phyloP scores from a whole-genome alignment of 2,797 vertebrate genomes.

The Thamnophis elegans region DNA sequence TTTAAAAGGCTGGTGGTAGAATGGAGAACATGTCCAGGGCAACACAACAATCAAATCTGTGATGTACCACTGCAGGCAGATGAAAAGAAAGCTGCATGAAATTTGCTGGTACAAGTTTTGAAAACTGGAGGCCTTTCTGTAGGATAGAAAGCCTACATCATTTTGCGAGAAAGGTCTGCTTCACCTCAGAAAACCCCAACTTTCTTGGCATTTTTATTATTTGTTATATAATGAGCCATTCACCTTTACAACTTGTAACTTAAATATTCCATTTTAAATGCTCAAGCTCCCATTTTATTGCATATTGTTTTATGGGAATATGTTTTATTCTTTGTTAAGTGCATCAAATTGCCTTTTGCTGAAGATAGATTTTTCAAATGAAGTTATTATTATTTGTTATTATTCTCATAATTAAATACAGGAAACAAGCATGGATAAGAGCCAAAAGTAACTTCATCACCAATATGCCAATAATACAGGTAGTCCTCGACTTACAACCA shows the following conservation, averaged over 20 bases:
- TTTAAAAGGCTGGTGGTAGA: neutral
- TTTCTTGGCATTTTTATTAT: neutral
- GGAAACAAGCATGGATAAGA: neutral
- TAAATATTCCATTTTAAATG: neutral
- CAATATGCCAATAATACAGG: too few relatives aligned
- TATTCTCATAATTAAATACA: neutral
- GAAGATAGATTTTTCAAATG: neutral
- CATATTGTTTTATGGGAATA: neutral
- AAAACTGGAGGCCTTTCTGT: neutral
- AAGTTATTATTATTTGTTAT: neutral
- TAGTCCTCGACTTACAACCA: neutral
- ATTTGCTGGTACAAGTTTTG: neutral
- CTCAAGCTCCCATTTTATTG: neutral
- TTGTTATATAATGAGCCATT: neutral
- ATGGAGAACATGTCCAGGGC: neutral
- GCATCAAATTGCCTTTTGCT: neutral
- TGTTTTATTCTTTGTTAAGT: neutral
- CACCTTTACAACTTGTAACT: neutral
- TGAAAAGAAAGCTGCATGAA: neutral
- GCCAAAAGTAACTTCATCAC: neutral
- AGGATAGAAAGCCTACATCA: neutral
- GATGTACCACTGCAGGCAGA: neutral
- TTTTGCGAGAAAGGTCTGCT: neutral
- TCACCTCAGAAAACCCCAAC: neutral
- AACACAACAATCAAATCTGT: neutral